Conservation (phyloP, 1,140 invertebrate genomes). For the Lasaia peninsularis region DNA sequence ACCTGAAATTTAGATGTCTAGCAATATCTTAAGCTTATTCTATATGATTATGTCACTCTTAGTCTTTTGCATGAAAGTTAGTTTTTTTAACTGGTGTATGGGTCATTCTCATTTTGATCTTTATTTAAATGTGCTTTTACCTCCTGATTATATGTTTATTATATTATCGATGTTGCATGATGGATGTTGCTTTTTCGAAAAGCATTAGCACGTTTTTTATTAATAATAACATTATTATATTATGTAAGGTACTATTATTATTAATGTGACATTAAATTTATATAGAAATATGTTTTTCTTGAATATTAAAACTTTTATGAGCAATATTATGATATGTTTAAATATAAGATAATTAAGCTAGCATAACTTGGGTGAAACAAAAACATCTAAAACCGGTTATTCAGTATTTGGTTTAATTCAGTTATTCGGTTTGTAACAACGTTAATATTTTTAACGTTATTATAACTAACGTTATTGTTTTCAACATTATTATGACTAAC, state of each 20-base stretch:
- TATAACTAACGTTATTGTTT: no score
- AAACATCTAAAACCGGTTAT: no score
- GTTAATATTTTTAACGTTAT: no score
- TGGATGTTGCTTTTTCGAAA: conserved; percentile 62
- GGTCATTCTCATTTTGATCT: conserved; percentile 74
- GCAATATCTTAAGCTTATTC: neutral
- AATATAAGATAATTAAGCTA: neutral
- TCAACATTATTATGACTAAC: no score
- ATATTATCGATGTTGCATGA: conserved; percentile 61
- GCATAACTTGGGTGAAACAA: neutral
- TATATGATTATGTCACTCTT: conserved; percentile 29
- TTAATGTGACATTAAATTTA: conserved; percentile 6
- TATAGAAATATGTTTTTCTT: conserved; percentile 4
- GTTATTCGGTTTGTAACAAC: no score
- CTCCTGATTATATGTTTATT: conserved; percentile 34
- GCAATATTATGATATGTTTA: neutral
- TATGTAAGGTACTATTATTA: conserved; percentile 18
- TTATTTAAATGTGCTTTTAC: conserved; percentile 35
- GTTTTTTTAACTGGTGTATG: conserved; percentile 31
- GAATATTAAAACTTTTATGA: neutral
- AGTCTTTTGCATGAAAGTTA: conserved; percentile 20
- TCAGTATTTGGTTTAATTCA: no score
- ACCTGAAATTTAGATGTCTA: conserved; percentile 15
- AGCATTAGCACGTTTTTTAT: conserved; percentile 59
- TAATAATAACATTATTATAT: conserved; percentile 34